These are phyloP conservation scores for Albula goreensis DNA, from an alignment of 2,113 vertebrate species.

Conservation along the genomic window DNA sequence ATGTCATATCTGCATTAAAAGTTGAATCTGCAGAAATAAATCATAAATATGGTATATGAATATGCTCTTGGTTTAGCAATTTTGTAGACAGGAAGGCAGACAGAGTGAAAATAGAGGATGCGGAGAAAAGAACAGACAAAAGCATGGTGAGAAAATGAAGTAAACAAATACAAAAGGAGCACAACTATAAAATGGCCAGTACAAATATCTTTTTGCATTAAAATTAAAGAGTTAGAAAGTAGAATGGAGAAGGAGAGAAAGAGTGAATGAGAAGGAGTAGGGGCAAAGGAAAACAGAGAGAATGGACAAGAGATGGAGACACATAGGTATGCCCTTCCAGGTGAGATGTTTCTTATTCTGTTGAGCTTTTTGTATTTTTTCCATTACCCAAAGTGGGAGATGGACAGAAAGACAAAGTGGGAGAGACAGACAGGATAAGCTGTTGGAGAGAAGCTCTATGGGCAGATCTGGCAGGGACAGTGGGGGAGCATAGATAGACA, in stretches of 20 bases:
- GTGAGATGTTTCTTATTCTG: not conserved
- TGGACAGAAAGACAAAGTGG: no score
- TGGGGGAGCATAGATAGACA: not conserved
- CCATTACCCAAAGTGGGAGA: not conserved
- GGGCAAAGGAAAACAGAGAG: not conserved
- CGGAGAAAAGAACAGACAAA: not conserved
- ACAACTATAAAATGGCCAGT: not conserved
- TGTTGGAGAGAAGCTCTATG: not conserved
- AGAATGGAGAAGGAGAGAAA: not conserved
- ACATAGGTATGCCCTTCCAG: not conserved
- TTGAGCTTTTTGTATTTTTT: constrained; percentile 2
- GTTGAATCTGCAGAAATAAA: no score
- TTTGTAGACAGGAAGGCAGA: not conserved
- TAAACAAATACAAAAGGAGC: not conserved
- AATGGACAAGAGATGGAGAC: constrained; percentile 22
- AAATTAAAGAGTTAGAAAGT: not conserved
- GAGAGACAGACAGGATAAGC: not conserved
- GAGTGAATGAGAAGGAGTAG: constrained; percentile 16
- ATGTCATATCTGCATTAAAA: no score
- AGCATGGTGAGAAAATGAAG: not conserved
- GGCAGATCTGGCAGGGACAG: not conserved
- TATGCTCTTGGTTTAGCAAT: not conserved
- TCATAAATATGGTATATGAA: no score
- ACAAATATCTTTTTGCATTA: no score
- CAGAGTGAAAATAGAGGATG: not conserved